Evolutionary conservation across 1,140 invertebrate species (phyloP), one percentile per base, ranked within the genome.

Genomic region (Eubasilissa regina): DNA sequence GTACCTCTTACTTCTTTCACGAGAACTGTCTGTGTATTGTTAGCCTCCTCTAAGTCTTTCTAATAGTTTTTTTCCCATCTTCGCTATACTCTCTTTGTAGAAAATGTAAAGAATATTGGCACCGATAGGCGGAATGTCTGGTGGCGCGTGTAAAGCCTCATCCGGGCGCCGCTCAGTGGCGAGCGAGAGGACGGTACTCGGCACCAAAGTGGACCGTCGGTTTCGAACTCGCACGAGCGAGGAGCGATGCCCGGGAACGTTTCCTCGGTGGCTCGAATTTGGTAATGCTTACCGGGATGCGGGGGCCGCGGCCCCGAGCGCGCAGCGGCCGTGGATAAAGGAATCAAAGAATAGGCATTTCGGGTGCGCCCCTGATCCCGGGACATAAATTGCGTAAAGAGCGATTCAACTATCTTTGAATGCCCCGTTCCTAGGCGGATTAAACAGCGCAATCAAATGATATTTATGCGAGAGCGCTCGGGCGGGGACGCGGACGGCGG

Each of bases 401-500:
- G 47, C 78, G 72, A 80, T 80, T 72, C 75, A 70, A 78, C 80
- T 70, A 81, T 81, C 80, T 70, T 55, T 21, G 73, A 76, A 80
- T 60, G 53, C 78, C 45, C 72, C 58, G 62, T 66, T 68, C 64
- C 66, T 17, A 44, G 74, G 51, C 72, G 73, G 80, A 81, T 81
- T 81, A 81, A 81, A 81, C 76, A 74, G 77, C 80, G 77, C 80
- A 76, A 81, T 81, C 80, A 81, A 81, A 81, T 78, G 78, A 81
- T 81, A 81, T 81, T 81, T 81, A 81, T 81, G 80, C 72, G 70
- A 56, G 17, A 56, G 68, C 48, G 19, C 66, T 66, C 73, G 62
- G 47, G 51, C 47, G 47, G 48, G 35, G 35, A 73, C 68, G 68
- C 68, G 53, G 68, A 19, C 53, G 60, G 68, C 68, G 53, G 68